Evolutionary conservation across 2,113 vertebrate genomes (phyloP), one percentile per base, ranked within the genome.

Genomic region (Suncus etruscus): DNA sequence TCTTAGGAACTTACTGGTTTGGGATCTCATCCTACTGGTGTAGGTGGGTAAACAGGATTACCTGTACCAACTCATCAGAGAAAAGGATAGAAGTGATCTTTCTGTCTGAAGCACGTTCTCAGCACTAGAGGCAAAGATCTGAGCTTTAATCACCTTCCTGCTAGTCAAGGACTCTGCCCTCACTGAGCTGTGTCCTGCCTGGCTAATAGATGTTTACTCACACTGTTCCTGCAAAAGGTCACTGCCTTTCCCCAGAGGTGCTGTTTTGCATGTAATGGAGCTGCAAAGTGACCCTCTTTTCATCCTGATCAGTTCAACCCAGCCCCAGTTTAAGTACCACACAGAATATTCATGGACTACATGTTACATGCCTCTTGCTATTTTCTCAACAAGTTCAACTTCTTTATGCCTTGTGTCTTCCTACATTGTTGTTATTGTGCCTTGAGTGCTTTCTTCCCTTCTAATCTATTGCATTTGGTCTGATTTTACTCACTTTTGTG

Each of bases 141-240:
- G 51, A 90, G 90, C 89, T 88, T 31, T 84, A 15, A 76, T 92
- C 90, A 90, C 87, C 87, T 95, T 94, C 61, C 70, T 73, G 63
- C n/a, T 68, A 92, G 92, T 92, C 87, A 94, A 95, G 90, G 91
- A 90, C 93, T 95, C 79, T 92, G 92, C 73, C 84, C 94, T 88
- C 90, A 75, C 25, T 92, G 90, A 92, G 86, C 74, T 91, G 92
- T 6, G 61, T 96, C 89, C 91, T 92, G 94, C 89, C 91, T 96
- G 82, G 66, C 90, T 95, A 94, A 96, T 96, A 80, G 32, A 82
- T 95, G 85, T 95, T 96, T 95, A 94, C 90, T 93, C 79, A 90
- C 89, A 91, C 31, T 87, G 70, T 75, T 88, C 73, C 39, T 15
- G 18, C 31, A 24, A 89, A 95, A 93, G 95, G 91, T 93, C 92